phyloP scores from a whole-genome alignment of 2,113 vertebrate genomes.

The Seriola quinqueradiata region DNA sequence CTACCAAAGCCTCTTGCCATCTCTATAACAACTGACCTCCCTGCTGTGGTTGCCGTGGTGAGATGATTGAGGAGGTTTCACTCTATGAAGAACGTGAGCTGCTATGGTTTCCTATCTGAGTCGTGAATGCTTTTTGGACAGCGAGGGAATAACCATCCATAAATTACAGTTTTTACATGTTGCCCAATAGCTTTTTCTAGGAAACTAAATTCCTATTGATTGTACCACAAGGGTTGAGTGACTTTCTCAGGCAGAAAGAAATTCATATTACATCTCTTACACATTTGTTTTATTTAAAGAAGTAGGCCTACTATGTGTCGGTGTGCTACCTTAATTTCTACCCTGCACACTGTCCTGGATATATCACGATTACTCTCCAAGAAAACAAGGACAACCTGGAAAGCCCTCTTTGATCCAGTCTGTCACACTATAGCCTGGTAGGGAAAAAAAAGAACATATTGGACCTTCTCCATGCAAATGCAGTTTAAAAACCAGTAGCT shows the following conservation, averaged over 20 bases:
- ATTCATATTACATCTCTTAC: neutral
- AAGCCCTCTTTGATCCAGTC: slow-evolving; percentile 80
- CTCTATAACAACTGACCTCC: slow-evolving; percentile 81
- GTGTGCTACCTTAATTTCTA: slow-evolving; percentile 55
- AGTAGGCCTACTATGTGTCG: slow-evolving; percentile 48
- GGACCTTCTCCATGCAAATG: slow-evolving; percentile 82
- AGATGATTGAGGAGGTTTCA: slow-evolving; percentile 75
- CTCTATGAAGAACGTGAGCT: slow-evolving; percentile 63
- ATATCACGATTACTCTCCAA: slow-evolving; percentile 74
- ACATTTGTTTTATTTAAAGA: slow-evolving; percentile 50
- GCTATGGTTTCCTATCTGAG: slow-evolving; percentile 47
- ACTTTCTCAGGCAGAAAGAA: neutral
- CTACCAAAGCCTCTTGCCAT: slow-evolving; percentile 76
- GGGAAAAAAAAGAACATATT: slow-evolving; percentile 69
- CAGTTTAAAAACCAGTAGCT: slow-evolving; percentile 81
- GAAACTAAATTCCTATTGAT: slow-evolving; percentile 34
- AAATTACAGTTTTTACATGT: slow-evolving; percentile 42
- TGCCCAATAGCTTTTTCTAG: slow-evolving; percentile 31
- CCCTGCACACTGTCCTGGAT: slow-evolving; percentile 73
- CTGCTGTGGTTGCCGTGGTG: slow-evolving; percentile 73
- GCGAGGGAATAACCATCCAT: slow-evolving; percentile 44
- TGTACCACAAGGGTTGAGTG: slow-evolving; percentile 5
- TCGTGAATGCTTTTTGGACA: slow-evolving; percentile 47
- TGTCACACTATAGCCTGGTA: slow-evolving; percentile 75
- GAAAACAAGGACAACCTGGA: slow-evolving; percentile 78